These are phyloP conservation scores for Drosophila histrio DNA, from an alignment of 2,888 invertebrate species.

Conservation along the genomic window DNA sequence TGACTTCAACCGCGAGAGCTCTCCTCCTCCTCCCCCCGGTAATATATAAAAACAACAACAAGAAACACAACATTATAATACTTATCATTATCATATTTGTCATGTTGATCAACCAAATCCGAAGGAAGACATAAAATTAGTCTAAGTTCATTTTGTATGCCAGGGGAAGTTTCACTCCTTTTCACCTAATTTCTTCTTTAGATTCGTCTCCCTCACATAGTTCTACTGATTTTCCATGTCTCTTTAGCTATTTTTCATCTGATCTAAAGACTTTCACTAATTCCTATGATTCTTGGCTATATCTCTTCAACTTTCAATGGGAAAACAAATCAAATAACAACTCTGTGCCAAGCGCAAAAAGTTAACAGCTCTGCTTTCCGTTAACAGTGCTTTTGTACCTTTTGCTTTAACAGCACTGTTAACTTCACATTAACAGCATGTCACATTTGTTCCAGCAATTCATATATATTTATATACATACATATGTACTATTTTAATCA, in stretches of 20 bases:
- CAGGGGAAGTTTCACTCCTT: slow-evolving; percentile 2
- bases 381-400: background rate
- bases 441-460: slow-evolving; percentile 14
- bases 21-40: slow-evolving; percentile 46
- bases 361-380: slow-evolving; percentile 14
- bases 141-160: slow-evolving; percentile 3
- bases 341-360: slow-evolving; percentile 50
- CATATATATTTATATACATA: background rate
- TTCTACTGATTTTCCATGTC: background rate
- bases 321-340: slow-evolving; percentile 12
- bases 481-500: slow-evolving; percentile 3
- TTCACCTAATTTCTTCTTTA: background rate
- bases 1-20: slow-evolving; percentile 48
- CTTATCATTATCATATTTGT: slow-evolving; percentile 1
- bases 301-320: background rate
- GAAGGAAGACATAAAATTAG: background rate
- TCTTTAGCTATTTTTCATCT: background rate
- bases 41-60: slow-evolving; percentile 46
- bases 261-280: slow-evolving; percentile 5
- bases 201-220: slow-evolving; percentile 3
- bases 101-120: background rate
- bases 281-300: slow-evolving; percentile 3
- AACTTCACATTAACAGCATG: slow-evolving; percentile 41
- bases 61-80: slow-evolving; percentile 3
- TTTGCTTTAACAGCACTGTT: slow-evolving; percentile 2